Conservation (phyloP, 2,797 vertebrate species). For the Orientallactaga sibirica region DNA sequence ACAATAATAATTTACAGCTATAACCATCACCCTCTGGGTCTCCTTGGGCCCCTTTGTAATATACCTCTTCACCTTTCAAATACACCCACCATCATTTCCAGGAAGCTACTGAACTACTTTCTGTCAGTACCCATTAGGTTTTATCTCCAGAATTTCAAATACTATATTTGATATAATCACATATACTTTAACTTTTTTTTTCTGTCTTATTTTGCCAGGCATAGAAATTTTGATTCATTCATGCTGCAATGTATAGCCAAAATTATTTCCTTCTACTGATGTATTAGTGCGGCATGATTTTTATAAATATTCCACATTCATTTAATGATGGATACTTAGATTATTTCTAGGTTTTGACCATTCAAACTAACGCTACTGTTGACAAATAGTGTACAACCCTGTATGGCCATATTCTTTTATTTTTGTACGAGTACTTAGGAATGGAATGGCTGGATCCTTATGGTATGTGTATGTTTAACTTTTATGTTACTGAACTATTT, state of each 20-base stretch:
- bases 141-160: conserved; percentile 3
- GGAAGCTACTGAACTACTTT: not conserved
- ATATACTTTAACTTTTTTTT: not conserved
- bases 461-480: not conserved
- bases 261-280: not conserved
- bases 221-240: conserved; percentile 37
- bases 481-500: conserved; percentile 36
- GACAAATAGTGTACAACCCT: not conserved
- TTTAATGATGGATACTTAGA: not conserved
- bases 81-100: not conserved
- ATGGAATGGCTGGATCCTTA: not conserved
- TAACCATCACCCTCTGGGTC: not conserved
- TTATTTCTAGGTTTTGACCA: not conserved
- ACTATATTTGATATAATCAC: not conserved
- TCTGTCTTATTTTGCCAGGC: not conserved
- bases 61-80: not conserved
- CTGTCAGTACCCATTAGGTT: not conserved
- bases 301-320: not conserved
- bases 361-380: not conserved
- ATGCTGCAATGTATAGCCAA: not conserved
- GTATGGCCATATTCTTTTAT: not conserved
- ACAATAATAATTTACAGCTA: not conserved
- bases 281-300: not conserved
- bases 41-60: not conserved
- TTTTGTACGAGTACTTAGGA: not conserved